These are phyloP conservation scores for Pseudobourletiella spinata DNA, from an alignment of 1,140 invertebrate genomes.

Conservation along the genomic window DNA sequence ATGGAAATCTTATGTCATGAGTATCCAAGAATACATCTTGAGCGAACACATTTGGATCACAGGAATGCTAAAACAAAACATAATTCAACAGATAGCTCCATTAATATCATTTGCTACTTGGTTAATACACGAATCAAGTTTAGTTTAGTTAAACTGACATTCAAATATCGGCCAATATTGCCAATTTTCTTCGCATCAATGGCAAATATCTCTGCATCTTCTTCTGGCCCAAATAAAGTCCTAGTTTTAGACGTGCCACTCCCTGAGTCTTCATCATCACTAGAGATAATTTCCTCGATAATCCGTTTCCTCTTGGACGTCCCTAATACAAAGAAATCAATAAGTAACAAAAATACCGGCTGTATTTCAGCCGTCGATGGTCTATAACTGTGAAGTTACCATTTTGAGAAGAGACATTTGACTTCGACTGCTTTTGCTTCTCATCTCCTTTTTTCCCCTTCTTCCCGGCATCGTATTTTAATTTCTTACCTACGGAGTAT, in stretches of 20 bases:
- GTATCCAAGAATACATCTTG: conserved; percentile 52
- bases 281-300: background rate
- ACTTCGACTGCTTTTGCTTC: no score
- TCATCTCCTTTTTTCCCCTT: no score
- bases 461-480: no score
- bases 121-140: background rate
- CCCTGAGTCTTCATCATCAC: background rate
- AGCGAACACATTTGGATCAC: conserved; percentile 48
- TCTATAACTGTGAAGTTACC: no score
- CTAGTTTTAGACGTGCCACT: background rate
- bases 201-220: conserved; percentile 37
- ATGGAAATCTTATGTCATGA: conserved; percentile 50
- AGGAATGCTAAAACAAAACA: conserved; percentile 43
- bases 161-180: conserved; percentile 45
- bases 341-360: no score
- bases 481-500: no score
- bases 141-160: conserved; percentile 43
- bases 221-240: background rate
- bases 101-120: background rate
- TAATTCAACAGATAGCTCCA: background rate
- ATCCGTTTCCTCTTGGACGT: background rate
- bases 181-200: conserved; percentile 46
- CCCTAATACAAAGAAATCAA: no score
- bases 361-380: no score
- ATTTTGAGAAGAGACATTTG: no score